A percentile compares a stretch with the other conserved stretches of the same genome.
These are phyloP conservation scores for Notoglanidium macrostoma DNA, from an alignment of 2,797 vertebrate genomes.

Conservation along the genomic window DNA sequence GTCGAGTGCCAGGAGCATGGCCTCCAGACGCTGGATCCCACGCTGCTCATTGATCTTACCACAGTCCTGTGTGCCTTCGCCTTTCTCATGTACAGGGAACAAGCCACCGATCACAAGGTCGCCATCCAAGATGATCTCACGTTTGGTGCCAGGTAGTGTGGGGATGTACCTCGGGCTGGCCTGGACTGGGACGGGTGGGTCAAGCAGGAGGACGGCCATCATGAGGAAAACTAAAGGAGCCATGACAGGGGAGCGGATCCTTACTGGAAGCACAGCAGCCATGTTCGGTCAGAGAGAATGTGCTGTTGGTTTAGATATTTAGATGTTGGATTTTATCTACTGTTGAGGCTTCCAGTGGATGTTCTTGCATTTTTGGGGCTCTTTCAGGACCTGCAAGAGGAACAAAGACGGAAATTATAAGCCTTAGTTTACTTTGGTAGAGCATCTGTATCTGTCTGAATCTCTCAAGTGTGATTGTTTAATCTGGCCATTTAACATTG, in stretches of 20 bases:
- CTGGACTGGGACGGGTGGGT: slow-evolving; percentile 68
- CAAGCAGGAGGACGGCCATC: slow-evolving; percentile 68
- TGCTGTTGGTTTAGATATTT: slow-evolving; percentile 34
- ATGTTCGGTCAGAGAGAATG: slow-evolving; percentile 26
- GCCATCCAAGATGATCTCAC: slow-evolving; percentile 91
- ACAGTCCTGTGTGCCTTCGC: slow-evolving; percentile 86
- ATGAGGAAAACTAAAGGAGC: slow-evolving; percentile 59
- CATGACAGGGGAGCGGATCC: slow-evolving; percentile 54
- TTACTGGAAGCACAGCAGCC: slow-evolving; percentile 18
- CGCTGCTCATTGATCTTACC: slow-evolving; percentile 95
- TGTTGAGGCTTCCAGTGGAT: slow-evolving; percentile 1
- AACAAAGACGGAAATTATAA: background rate
- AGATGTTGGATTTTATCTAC: slow-evolving; percentile 26
- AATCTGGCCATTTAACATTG: slow-evolving; percentile 25
- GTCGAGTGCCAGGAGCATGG: slow-evolving; percentile 95
- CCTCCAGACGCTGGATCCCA: slow-evolving; percentile 96
- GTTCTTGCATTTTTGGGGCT: slow-evolving; percentile 37
- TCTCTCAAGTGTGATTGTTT: slow-evolving; percentile 3
- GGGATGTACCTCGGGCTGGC: slow-evolving; percentile 71
- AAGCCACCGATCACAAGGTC: slow-evolving; percentile 96
- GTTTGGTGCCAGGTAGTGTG: slow-evolving; percentile 79
- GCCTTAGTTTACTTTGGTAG: background rate
- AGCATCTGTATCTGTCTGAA: background rate
- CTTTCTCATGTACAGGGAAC: slow-evolving; percentile 96
- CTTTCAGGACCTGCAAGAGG: slow-evolving; percentile 19